Evolutionary conservation across 2,113 vertebrate genomes (phyloP).

Genomic region (Antechinus flavipes): DNA sequence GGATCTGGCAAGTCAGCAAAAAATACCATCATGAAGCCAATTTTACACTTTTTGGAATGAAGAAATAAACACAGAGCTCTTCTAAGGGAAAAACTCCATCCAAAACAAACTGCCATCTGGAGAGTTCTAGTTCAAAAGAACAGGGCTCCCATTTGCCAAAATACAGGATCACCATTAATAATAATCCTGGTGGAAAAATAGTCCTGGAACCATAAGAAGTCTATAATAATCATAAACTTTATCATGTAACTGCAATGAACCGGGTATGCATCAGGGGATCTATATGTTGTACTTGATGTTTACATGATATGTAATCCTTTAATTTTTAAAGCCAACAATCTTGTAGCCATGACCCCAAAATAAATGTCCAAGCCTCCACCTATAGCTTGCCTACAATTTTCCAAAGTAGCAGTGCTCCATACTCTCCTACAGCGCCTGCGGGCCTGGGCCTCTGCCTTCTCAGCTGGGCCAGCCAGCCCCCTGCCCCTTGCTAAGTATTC

Average conservation of each 20-base stretch:
- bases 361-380: background rate
- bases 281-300: background rate
- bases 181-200: background rate
- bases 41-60: background rate
- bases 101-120: background rate
- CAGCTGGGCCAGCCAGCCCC: background rate
- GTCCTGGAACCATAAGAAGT: background rate
- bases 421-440: background rate
- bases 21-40: background rate
- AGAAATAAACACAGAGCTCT: background rate
- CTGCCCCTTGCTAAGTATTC: background rate
- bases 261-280: background rate
- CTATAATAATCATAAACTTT: background rate
- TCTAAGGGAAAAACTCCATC: background rate
- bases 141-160: background rate
- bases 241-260: background rate
- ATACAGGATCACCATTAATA: background rate
- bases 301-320: background rate
- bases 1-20: background rate
- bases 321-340: background rate
- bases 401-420: background rate
- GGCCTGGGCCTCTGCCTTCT: background rate
- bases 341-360: background rate
- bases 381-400: background rate
- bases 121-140: constrained; percentile 1